Percentiles rank a stretch among this genome's conserved stretches.
Conservation (phyloP, 2,797 vertebrate genomes). For the Enteromius anoplus region DNA sequence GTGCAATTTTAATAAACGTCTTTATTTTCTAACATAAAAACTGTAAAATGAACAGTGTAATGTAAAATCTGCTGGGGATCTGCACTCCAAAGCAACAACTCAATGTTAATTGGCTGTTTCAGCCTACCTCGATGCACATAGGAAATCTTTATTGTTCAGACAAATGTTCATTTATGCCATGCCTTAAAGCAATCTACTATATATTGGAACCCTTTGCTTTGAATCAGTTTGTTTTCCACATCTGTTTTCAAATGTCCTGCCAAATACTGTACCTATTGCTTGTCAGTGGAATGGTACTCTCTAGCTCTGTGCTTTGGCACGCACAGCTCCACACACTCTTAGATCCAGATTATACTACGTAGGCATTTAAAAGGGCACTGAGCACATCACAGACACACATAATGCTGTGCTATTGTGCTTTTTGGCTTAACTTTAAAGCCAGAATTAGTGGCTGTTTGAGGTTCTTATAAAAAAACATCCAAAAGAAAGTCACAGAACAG, state of each 20-base stretch:
- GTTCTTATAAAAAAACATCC: slow-evolving; percentile 14
- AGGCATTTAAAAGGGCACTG: slow-evolving; percentile 32
- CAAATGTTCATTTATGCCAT: slow-evolving; percentile 19
- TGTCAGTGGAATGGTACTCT: slow-evolving; percentile 57
- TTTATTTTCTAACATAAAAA: neutral
- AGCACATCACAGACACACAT: neutral
- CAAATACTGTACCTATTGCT: slow-evolving; percentile 51
- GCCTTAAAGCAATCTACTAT: slow-evolving; percentile 58
- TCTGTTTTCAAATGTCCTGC: slow-evolving; percentile 59
- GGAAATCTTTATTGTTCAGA: slow-evolving; percentile 17
- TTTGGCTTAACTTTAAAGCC: neutral
- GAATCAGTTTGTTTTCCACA: slow-evolving; percentile 68
- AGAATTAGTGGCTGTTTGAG: slow-evolving; percentile 13
- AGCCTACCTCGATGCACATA: slow-evolving; percentile 16
- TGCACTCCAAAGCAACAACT: slow-evolving; percentile 25
- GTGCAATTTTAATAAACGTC: neutral
- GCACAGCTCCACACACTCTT: slow-evolving; percentile 27
- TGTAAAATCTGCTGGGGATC: neutral
- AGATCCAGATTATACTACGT: slow-evolving; percentile 38
- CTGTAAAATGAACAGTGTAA: neutral
- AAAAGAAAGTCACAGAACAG: neutral
- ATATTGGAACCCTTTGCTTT: slow-evolving; percentile 49
- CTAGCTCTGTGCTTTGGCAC: slow-evolving; percentile 52
- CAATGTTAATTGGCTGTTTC: slow-evolving; percentile 33
- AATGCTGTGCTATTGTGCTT: slow-evolving; percentile 19